phyloP scores from a whole-genome alignment of 2,797 vertebrate species.

The Liparis tanakae region DNA sequence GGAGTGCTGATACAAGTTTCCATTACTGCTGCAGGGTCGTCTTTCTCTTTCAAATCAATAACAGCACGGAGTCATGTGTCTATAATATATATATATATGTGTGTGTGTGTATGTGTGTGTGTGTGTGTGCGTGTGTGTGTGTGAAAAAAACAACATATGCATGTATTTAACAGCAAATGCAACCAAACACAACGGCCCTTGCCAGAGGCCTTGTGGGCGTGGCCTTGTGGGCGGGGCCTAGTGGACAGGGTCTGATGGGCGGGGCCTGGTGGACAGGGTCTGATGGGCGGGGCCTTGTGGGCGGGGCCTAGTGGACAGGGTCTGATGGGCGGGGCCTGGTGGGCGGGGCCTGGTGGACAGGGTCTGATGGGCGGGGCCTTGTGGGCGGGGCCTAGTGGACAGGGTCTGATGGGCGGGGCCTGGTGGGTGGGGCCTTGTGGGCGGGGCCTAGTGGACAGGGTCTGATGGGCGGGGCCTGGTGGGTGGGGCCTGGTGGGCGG shows the following conservation, averaged over 20 bases:
- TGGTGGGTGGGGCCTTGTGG: slow-evolving; percentile 7
- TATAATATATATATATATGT: no score
- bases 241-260: no score
- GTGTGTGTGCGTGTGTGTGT: no score
- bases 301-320: not conserved
- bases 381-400: slow-evolving; percentile 7
- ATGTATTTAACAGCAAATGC: slow-evolving; percentile 41
- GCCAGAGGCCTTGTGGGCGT: slow-evolving; percentile 1
- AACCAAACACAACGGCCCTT: slow-evolving; percentile 31
- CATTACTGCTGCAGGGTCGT: slow-evolving; percentile 48
- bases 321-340: no score
- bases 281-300: slow-evolving; percentile 7
- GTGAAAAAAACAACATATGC: not conserved
- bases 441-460: not conserved
- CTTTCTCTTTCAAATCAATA: slow-evolving; percentile 62
- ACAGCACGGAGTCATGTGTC: slow-evolving; percentile 47
- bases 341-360: slow-evolving; percentile 9
- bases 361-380: no score
- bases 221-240: not conserved
- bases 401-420: no score
- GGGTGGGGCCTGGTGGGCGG: slow-evolving; percentile 19
- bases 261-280: not conserved
- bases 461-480: no score
- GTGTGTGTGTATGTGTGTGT: no score
- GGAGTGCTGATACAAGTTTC: slow-evolving; percentile 54